A percentile compares a stretch with the other conserved stretches of the same genome.
Evolutionary conservation across 1,140 invertebrate genomes (phyloP).

Genomic region (Listronotus bonariensis): DNA sequence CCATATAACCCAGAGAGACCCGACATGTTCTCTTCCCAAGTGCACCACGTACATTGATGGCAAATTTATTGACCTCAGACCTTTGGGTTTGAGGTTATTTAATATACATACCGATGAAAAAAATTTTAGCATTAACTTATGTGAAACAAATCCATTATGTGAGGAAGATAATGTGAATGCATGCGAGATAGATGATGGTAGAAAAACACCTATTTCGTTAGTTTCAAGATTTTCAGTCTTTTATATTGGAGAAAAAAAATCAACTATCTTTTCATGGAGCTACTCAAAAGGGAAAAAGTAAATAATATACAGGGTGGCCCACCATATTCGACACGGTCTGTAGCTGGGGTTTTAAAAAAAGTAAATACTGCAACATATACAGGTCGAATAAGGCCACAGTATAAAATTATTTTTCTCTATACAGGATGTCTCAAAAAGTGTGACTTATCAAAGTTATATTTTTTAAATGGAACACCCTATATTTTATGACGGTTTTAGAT

Average conservation of each 20-base stretch:
- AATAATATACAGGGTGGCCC: too few relatives aligned
- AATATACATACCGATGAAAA: not conserved
- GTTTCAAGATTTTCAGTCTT: not conserved
- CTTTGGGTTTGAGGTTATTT: slow-evolving; percentile 3
- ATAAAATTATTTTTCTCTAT: too few relatives aligned
- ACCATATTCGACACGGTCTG: too few relatives aligned
- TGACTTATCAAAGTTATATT: too few relatives aligned
- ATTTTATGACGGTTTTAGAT: too few relatives aligned
- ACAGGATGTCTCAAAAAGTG: too few relatives aligned
- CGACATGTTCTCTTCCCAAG: not conserved
- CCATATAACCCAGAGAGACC: not conserved
- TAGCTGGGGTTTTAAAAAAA: too few relatives aligned
- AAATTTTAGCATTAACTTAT: slow-evolving; percentile 21
- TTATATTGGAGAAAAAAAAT: slow-evolving; percentile 14
- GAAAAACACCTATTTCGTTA: slow-evolving; percentile 7
- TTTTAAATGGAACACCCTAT: too few relatives aligned
- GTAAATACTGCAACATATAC: too few relatives aligned
- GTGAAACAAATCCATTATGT: slow-evolving; percentile 1
- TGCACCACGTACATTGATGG: not conserved
- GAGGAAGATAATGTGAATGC: slow-evolving; percentile 4
- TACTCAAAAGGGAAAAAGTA: slow-evolving; percentile 6
- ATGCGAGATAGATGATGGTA: slow-evolving; percentile 3
- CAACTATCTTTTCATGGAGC: slow-evolving; percentile 3
- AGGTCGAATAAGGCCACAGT: too few relatives aligned
- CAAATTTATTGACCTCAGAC: slow-evolving; percentile 9